These are phyloP conservation scores for Entomyzon cyanotis DNA, from an alignment of 2,113 vertebrate species.

Conservation along the genomic window DNA sequence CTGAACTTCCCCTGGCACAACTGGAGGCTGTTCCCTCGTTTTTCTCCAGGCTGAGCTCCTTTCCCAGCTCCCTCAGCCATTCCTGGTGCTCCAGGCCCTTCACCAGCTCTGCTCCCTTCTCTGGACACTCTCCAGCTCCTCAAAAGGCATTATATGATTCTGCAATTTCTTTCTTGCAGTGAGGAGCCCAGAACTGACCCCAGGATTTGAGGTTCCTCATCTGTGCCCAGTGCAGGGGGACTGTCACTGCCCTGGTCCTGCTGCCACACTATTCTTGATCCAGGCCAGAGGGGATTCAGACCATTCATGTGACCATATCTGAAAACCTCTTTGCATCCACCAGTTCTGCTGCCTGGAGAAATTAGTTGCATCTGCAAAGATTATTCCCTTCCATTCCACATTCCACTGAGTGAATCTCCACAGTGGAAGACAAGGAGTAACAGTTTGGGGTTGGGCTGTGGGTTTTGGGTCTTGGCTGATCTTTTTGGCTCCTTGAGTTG, in stretches of 20 bases:
- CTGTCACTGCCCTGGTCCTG: neutral
- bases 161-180: neutral
- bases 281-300: neutral
- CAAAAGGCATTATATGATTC: neutral
- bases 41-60: neutral
- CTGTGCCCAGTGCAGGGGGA: neutral
- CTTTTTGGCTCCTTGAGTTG: neutral
- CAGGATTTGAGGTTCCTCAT: neutral
- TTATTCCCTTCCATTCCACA: neutral
- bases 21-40: rapidly evolving
- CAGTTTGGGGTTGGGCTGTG: neutral
- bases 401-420: neutral
- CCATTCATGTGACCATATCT: neutral
- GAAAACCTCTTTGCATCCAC: neutral
- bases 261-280: neutral
- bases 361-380: neutral
- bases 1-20: rapidly evolving
- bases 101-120: rapidly evolving
- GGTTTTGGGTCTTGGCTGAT: neutral
- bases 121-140: rapidly evolving
- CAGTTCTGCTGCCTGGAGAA: neutral
- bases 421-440: neutral
- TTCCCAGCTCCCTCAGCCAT: rapidly evolving
- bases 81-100: neutral
- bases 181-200: neutral